Conservation (phyloP, 2,113 vertebrate genomes). For the Centropus bengalensis region DNA sequence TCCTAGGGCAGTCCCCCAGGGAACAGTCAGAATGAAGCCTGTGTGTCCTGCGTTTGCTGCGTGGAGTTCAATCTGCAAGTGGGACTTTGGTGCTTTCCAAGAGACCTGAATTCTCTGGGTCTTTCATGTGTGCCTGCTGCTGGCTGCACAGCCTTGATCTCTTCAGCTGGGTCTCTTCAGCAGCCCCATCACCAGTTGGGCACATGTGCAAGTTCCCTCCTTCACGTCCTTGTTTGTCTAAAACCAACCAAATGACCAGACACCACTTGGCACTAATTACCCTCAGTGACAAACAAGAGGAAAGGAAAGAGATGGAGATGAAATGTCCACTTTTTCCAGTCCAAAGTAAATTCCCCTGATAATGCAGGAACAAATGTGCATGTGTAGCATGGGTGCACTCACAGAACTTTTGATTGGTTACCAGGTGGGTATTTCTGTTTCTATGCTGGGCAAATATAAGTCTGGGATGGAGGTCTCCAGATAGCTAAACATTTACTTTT, state of each 20-base stretch:
- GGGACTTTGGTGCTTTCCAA: not conserved
- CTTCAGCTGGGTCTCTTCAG: not conserved
- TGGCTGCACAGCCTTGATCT: not conserved
- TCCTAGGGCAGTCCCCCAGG: not conserved
- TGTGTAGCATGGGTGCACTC: rapidly evolving
- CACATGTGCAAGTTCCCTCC: not conserved
- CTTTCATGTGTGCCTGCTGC: not conserved
- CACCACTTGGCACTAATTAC: rapidly evolving
- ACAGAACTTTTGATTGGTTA: not conserved
- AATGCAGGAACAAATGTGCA: not conserved
- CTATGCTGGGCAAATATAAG: not conserved
- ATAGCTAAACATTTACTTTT: conserved; percentile 37
- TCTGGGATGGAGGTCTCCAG: not conserved
- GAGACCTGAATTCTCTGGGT: not conserved
- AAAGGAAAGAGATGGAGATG: not conserved
- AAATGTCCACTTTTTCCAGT: not conserved
- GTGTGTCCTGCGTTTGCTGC: not conserved
- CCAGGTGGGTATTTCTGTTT: not conserved
- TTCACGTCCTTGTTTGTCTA: not conserved
- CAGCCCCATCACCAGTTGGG: not conserved
- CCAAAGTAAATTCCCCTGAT: not conserved
- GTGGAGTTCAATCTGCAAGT: not conserved
- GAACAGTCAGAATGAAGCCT: not conserved
- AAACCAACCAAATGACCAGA: not conserved
- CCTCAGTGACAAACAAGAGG: not conserved